Evolutionary conservation across 1,140 invertebrate species (phyloP).

Genomic region (Hyles euphorbiae): DNA sequence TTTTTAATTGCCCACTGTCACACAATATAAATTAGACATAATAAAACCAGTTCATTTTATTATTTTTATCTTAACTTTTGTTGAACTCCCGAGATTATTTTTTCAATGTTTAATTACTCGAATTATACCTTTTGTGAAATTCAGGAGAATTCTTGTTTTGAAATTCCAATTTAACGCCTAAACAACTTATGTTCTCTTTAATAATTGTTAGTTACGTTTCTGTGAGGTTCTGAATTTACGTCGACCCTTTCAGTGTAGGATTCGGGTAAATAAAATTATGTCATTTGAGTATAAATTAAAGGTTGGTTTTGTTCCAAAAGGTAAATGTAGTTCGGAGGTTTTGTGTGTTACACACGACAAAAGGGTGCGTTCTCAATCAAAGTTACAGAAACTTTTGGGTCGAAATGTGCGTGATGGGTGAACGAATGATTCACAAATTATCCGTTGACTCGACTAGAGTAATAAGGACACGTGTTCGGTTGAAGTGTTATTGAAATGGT

Average conservation of each 20-base stretch:
- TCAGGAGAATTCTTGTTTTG: too few relatives aligned
- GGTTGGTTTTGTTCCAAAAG: slow-evolving; percentile 11
- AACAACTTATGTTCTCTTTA: neutral
- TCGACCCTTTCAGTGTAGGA: slow-evolving; percentile 11
- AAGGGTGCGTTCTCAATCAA: slow-evolving; percentile 15
- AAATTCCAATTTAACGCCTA: too few relatives aligned
- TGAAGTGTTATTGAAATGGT: too few relatives aligned
- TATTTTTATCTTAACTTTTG: too few relatives aligned
- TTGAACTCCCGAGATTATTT: too few relatives aligned
- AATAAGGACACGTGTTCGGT: neutral
- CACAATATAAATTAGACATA: too few relatives aligned
- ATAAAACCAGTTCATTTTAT: too few relatives aligned
- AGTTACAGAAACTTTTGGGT: slow-evolving; percentile 24
- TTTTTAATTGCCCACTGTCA: too few relatives aligned
- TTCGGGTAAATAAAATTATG: slow-evolving; percentile 21
- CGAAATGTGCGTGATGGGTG: slow-evolving; percentile 12
- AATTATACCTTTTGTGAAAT: too few relatives aligned
- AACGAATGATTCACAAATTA: slow-evolving; percentile 7
- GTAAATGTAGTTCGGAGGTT: neutral
- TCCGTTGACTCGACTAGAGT: neutral
- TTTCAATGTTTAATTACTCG: too few relatives aligned
- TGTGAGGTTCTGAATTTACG: too few relatives aligned
- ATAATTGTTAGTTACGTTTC: too few relatives aligned
- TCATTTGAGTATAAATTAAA: slow-evolving; percentile 22
- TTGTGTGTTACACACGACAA: slow-evolving; percentile 9